A percentile compares a stretch with the other conserved stretches of the same genome.
Evolutionary conservation across 2,113 vertebrate genomes (phyloP).

Genomic region (Stercorarius parasiticus): DNA sequence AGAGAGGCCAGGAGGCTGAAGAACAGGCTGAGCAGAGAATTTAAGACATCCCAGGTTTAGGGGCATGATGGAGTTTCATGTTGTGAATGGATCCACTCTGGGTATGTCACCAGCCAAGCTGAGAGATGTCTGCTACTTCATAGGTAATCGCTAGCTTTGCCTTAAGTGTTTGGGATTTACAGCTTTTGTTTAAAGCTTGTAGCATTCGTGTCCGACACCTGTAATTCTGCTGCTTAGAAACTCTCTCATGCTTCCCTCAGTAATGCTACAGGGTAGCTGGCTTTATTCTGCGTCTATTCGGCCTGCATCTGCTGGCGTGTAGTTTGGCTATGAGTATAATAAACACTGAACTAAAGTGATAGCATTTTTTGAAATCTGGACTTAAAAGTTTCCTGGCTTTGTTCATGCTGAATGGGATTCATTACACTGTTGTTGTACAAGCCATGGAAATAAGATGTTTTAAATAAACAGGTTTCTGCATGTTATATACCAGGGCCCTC

Average conservation of each 20-base stretch:
- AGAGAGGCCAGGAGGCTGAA: background rate
- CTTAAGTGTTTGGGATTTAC: background rate
- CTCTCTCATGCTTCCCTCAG: background rate
- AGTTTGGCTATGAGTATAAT: background rate
- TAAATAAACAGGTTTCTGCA: background rate
- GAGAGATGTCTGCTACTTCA: background rate
- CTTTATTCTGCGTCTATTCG: background rate
- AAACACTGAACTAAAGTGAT: background rate
- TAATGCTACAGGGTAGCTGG: background rate
- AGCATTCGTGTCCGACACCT: background rate
- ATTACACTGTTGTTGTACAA: background rate
- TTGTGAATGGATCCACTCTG: background rate
- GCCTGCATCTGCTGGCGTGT: background rate
- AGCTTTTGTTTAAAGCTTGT: background rate
- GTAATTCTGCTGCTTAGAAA: background rate
- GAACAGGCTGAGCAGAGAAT: background rate
- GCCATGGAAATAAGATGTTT: background rate
- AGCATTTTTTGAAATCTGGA: background rate
- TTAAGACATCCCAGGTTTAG: background rate
- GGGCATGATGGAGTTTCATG: background rate
- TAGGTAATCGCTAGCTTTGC: background rate
- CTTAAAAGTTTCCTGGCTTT: background rate
- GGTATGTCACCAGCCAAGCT: background rate
- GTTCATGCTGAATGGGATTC: background rate
- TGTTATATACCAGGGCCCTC: background rate